These are phyloP conservation scores for Clarias gariepinus DNA, from an alignment of 2,113 vertebrate genomes.

Conservation along the genomic window DNA sequence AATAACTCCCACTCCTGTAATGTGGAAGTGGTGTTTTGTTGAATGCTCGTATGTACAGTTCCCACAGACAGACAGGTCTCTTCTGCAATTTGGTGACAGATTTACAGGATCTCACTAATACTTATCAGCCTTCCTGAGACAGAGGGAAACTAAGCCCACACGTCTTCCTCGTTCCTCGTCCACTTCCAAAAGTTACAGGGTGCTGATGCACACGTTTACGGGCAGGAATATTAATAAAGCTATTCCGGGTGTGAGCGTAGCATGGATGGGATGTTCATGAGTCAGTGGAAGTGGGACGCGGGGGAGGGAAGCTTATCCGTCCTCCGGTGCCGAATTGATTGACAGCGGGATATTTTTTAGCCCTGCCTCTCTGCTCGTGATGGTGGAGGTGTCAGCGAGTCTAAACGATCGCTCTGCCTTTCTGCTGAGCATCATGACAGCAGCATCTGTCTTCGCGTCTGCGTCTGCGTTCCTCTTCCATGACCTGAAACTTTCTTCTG, in stretches of 20 bases:
- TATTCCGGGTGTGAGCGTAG: conserved; percentile 36
- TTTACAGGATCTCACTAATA: conserved; percentile 31
- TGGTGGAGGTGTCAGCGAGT: conserved; percentile 46
- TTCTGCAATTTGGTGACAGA: too few relatives aligned
- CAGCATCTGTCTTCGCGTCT: conserved; percentile 54
- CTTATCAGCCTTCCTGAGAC: conserved; percentile 15
- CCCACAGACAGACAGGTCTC: too few relatives aligned
- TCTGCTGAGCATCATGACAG: conserved; percentile 44
- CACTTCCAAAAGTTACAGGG: conserved; percentile 6
- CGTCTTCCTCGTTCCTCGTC: background rate
- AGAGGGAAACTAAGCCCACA: conserved; percentile 2
- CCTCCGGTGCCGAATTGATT: conserved; percentile 29
- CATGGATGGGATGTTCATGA: conserved; percentile 37
- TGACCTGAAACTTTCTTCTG: conserved; percentile 33
- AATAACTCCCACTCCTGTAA: too few relatives aligned
- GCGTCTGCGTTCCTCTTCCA: conserved; percentile 34
- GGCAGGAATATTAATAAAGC: conserved; percentile 34
- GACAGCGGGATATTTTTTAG: conserved; percentile 47
- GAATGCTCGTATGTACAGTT: too few relatives aligned
- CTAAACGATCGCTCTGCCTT: conserved; percentile 6
- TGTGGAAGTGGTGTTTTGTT: too few relatives aligned
- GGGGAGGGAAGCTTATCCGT: conserved; percentile 46
- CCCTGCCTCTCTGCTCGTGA: conserved; percentile 37
- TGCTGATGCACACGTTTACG: conserved; percentile 35
- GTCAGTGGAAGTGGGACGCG: conserved; percentile 15